phyloP scores from a whole-genome alignment of 2,797 vertebrate species.

The Anniella stebbinsi region DNA sequence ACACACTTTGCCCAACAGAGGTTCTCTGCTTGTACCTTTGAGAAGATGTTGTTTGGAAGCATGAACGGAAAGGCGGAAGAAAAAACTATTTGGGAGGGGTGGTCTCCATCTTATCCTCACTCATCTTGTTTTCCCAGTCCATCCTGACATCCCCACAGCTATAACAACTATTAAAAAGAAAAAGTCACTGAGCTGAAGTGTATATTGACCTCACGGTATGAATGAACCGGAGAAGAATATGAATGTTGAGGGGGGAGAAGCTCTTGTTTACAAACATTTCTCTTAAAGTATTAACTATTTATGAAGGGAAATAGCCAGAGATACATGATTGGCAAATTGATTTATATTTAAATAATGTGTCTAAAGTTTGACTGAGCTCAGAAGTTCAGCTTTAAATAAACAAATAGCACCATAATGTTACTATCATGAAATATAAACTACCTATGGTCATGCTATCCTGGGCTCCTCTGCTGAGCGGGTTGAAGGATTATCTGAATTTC shows the following conservation, averaged over 20 bases:
- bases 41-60: not conserved
- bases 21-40: not conserved
- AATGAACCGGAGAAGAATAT: slow-evolving; percentile 54
- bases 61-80: not conserved
- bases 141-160: slow-evolving; percentile 3
- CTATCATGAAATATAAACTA: slow-evolving; percentile 74
- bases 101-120: slow-evolving; percentile 39
- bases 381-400: slow-evolving; percentile 75
- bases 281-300: slow-evolving; percentile 66
- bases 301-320: slow-evolving; percentile 40
- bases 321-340: slow-evolving; percentile 56
- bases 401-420: slow-evolving; percentile 66
- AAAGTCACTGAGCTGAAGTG: slow-evolving; percentile 35
- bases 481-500: slow-evolving; percentile 41
- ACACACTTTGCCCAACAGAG: not conserved
- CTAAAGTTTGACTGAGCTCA: slow-evolving; percentile 66
- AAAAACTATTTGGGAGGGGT: not conserved
- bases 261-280: slow-evolving; percentile 54
- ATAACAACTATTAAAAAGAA: slow-evolving; percentile 28
- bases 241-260: slow-evolving; percentile 32
- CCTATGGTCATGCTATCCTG: slow-evolving; percentile 39
- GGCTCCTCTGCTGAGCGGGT: slow-evolving; percentile 50
- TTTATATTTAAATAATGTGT: slow-evolving; percentile 68
- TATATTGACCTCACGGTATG: slow-evolving; percentile 42
- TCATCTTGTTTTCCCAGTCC: not conserved